Base-by-base conservation (phyloP, 2,888 invertebrate genomes). In the Aphidoletes aphidimyza region DNA sequence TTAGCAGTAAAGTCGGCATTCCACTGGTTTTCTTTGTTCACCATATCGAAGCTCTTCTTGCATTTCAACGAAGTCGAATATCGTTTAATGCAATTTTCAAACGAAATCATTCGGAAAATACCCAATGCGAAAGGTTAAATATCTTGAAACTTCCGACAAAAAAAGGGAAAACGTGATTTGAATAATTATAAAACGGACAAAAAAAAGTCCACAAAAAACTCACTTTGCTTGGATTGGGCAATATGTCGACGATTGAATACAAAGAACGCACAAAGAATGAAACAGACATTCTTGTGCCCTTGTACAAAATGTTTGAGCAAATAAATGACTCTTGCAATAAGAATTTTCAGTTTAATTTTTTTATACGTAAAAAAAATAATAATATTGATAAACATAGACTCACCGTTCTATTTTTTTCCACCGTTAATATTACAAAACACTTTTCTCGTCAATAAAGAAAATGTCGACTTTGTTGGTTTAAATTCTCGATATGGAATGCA, bases 401-500 rank as follows among this genome's bases (percentile, higher is more conserved):
- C 34, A 69, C 69, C 34, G 34, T 69, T 69, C 14, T 30, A 17
- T 26, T 54, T 54, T 54, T 22, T 54, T 54, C 14, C 19, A 17
- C 19, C 9, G 8, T 14, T 47, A 11, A 69, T 34, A 30, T 69
- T 30, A 69, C 6, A 69, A 69, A 69, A 14, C 34, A 34, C 69
- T 69, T 69, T 69, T 11, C 17, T 34, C 9, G 2, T 69, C 30
- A 14, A 2, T 69, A 34, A 9, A 6, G 42, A 42, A 42, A 42
- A n/a, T 14, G 69, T 30, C 11, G 6, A 39, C n/a, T 22, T 30
- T 30, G 2, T 30, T 14, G 17, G 2, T 30, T 54, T 69, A 30
- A 69, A 30, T 30, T 69, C 69, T 69, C 30, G 69, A 30, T 69
- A 34, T 26, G 11, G 30, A 69, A 69, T 69, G 69, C 34, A 69